These are phyloP conservation scores for Magallana gigas DNA, from an alignment of 1,140 invertebrate genomes.

Conservation along the genomic window DNA sequence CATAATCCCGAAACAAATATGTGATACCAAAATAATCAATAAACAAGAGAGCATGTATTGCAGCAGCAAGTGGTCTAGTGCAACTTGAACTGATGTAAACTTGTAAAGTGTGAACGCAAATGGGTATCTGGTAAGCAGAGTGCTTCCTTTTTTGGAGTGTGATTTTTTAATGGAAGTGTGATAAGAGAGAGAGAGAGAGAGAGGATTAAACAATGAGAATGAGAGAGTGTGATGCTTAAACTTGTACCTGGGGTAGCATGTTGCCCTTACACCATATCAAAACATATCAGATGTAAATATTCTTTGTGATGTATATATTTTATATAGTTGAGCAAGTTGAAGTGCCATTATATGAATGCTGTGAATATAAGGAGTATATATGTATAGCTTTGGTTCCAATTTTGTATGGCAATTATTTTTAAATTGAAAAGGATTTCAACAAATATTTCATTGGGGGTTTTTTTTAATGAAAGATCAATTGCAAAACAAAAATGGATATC, in stretches of 20 bases:
- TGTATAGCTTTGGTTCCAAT: background rate
- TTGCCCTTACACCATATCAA: slow-evolving; percentile 22
- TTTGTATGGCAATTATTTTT: background rate
- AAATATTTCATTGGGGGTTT: too few species aligned
- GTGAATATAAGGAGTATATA: background rate
- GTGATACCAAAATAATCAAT: background rate
- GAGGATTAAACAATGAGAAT: background rate
- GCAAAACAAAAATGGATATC: too few species aligned
- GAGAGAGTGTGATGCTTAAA: background rate
- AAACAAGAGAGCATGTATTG: background rate
- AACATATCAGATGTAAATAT: slow-evolving; percentile 35
- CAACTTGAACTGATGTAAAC: too few species aligned
- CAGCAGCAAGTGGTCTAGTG: background rate
- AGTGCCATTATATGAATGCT: background rate
- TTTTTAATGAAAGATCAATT: too few species aligned
- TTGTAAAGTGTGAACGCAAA: background rate
- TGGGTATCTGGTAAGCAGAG: background rate
- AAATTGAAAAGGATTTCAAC: too few species aligned
- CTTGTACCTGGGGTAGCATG: slow-evolving; percentile 5
- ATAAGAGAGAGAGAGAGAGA: too few species aligned
- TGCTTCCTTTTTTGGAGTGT: too few species aligned
- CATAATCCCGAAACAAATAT: slow-evolving; percentile 22
- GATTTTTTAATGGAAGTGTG: too few species aligned
- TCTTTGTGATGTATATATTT: background rate
- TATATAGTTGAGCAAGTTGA: background rate